Conservation (phyloP, 2,113 vertebrate genomes). For the Periophthalmodon schlosseri region DNA sequence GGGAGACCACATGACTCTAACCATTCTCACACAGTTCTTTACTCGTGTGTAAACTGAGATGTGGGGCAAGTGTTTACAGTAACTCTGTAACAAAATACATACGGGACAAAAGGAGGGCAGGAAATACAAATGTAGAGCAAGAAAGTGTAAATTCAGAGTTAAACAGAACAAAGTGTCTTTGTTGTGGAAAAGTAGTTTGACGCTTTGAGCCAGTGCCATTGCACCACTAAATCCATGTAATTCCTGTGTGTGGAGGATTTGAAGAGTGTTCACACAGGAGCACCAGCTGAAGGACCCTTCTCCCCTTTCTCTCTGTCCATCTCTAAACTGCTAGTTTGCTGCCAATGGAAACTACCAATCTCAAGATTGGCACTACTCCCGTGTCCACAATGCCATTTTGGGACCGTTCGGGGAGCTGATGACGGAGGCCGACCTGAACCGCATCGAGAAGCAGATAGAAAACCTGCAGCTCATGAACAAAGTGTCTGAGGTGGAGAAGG, state of each 20-base stretch:
- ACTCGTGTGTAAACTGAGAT: slow-evolving; percentile 20
- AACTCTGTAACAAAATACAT: slow-evolving; percentile 9
- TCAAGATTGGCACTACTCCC: slow-evolving; percentile 86
- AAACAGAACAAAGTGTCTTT: slow-evolving; percentile 34
- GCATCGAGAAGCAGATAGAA: slow-evolving; percentile 93
- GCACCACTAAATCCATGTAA: slow-evolving; percentile 92
- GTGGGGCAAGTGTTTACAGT: slow-evolving; percentile 10
- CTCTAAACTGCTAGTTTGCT: slow-evolving; percentile 85
- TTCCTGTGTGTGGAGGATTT: slow-evolving; percentile 74
- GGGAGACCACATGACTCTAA: not conserved
- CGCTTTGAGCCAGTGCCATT: slow-evolving; percentile 78
- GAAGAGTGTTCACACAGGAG: slow-evolving; percentile 64
- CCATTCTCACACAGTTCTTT: not conserved
- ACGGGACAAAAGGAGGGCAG: not conserved
- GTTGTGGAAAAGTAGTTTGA: slow-evolving; percentile 39
- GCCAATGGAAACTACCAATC: slow-evolving; percentile 81
- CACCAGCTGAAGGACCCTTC: slow-evolving; percentile 79
- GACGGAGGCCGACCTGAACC: slow-evolving; percentile 87
- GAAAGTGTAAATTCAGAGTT: not conserved
- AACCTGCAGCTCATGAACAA: slow-evolving; percentile 94
- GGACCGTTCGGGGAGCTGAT: slow-evolving; percentile 90
- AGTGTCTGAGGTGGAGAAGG: slow-evolving; percentile 84
- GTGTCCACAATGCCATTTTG: slow-evolving; percentile 81
- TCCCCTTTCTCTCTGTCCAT: slow-evolving; percentile 65
- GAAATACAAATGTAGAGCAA: slow-evolving; percentile 5